Percentiles rank a stretch among this genome's conserved stretches.
Conservation (phyloP, 2,113 vertebrate genomes). For the Myotis yumanensis region DNA sequence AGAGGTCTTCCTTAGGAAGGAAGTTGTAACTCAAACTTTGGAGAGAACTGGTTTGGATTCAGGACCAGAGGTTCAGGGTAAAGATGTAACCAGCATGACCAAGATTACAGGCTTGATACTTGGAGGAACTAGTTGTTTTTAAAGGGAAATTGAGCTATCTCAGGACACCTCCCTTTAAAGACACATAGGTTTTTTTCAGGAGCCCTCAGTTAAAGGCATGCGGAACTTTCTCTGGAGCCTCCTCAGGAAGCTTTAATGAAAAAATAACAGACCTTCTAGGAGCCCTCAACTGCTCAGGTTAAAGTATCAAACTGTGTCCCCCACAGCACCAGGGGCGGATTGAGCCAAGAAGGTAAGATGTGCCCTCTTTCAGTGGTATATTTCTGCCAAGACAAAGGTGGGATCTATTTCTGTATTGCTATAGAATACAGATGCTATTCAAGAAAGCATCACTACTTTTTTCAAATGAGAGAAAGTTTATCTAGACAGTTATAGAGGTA, state of each 20-base stretch:
- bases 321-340: not conserved
- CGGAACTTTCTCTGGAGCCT: not conserved
- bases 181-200: not conserved
- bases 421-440: not conserved
- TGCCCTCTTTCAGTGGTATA: not conserved
- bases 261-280: not conserved
- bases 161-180: not conserved
- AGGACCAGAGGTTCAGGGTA: not conserved
- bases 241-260: not conserved
- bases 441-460: not conserved
- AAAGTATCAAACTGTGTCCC: not conserved
- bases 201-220: not conserved
- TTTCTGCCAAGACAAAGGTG: not conserved
- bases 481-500: not conserved
- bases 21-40: not conserved
- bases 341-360: not conserved
- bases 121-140: not conserved
- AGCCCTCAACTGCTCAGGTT: not conserved
- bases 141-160: not conserved
- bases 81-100: not conserved
- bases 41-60: not conserved
- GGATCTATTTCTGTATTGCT: not conserved
- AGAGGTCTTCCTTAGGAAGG: not conserved
- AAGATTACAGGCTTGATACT: not conserved
- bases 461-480: not conserved